Evolutionary conservation across 2,888 invertebrate genomes (phyloP).

Genomic region (Celastrina argiolus): DNA sequence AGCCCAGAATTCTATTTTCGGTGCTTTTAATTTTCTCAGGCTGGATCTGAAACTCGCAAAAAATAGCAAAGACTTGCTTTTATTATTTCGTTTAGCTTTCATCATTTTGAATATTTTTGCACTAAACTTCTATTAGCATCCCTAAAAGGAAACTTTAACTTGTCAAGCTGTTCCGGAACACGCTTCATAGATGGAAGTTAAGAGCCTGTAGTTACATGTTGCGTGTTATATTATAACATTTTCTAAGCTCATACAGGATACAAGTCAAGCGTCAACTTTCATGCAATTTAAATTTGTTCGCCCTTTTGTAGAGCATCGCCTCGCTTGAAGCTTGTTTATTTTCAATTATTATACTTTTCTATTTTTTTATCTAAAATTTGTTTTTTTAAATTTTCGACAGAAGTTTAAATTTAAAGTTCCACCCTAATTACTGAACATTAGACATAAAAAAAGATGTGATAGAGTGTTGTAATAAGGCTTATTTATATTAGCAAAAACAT

Average conservation of each 20-base stretch:
- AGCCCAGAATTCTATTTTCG: no score
- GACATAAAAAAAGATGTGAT: no score
- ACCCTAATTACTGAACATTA: no score
- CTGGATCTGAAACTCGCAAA: neutral
- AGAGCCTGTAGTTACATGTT: neutral
- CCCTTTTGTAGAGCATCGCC: neutral
- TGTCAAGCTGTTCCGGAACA: neutral
- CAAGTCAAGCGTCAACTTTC: neutral
- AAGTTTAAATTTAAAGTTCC: no score
- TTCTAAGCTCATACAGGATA: neutral
- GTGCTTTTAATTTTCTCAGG: no score
- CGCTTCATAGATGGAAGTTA: conserved; percentile 3
- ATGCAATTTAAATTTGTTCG: neutral
- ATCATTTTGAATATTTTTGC: neutral
- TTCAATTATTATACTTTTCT: neutral
- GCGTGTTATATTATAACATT: neutral
- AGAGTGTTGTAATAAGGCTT: no score
- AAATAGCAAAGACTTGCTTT: neutral
- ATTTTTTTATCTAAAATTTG: no score
- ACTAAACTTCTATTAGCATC: conserved; percentile 5
- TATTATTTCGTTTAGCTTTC: no score
- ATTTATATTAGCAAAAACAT: no score
- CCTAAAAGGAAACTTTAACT: conserved; percentile 15
- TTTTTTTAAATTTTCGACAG: no score
- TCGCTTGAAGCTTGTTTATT: neutral